Evolutionary conservation across 2,888 invertebrate genomes (phyloP), one percentile per base, ranked within the genome.

Genomic region (Heteromyza rotundicornis): DNA sequence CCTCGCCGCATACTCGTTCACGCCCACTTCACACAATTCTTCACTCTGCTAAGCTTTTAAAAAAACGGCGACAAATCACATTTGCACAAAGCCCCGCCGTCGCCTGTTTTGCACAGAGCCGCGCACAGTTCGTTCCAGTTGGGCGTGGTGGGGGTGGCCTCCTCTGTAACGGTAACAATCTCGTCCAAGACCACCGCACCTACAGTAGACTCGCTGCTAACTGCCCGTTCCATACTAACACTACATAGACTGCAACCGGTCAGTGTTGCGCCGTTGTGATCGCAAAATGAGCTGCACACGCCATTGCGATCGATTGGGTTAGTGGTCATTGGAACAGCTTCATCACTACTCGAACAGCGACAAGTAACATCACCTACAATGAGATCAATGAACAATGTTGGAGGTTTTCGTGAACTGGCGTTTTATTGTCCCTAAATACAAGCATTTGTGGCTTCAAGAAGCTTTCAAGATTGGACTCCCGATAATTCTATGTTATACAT

Each of bases 81-180:
- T 81, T 89, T 89, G 84, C 91, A 91, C 65, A 90, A 89, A 23
- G 88, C 87, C n/a, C 91, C 91, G 60, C 91, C 91, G 68, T 89
- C 88, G 1, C 90, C 90, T 72, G 86, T 86, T 36, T 86, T 82
- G 79, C 91, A 91, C 72, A 89, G 87, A 5, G 85, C 79, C 71
- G 85, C 84, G 81, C 91, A 91, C 87, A 90, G 87, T 59, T 85
- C 84, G 17, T 86, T 80, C 90, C 90, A 90, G 58, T 89, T 86
- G 56, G 83, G 82, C 61, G 76, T 77, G 55, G 72, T 72, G 3
- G 70, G 58, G 44, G 20, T 47, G 10, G 52, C 54, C n/a, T 53
- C 2, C 27, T 62, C 50, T 1, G 68, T 67, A 8, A 64, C 59
- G 7, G 55, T n/a, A 1, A 36, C 61, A 7, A 40, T 50, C 14